Conservation (phyloP, 2,888 invertebrate genomes). For the Campoplex capitator region DNA sequence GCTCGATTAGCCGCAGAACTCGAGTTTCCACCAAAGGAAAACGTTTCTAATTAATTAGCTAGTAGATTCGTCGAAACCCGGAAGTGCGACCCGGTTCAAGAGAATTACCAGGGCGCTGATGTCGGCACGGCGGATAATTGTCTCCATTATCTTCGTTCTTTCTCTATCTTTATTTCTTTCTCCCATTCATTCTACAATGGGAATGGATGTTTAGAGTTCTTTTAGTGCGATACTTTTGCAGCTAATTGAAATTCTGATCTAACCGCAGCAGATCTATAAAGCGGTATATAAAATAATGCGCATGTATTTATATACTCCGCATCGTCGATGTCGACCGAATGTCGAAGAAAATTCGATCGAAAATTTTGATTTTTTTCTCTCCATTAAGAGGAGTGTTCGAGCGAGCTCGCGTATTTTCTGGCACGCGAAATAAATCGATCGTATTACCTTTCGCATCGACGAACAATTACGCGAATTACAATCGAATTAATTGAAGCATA, state of each 20-base stretch:
- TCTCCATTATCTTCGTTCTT: constrained; percentile 73
- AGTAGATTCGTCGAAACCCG: constrained; percentile 79
- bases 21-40: constrained; percentile 64
- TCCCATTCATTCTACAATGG: constrained; percentile 47
- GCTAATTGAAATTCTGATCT: constrained; percentile 79
- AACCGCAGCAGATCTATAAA: constrained; percentile 65
- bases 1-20: constrained; percentile 34
- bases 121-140: constrained; percentile 73
- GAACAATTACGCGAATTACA: constrained; percentile 43
- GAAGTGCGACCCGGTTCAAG: constrained; percentile 78
- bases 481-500: constrained; percentile 54
- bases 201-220: constrained; percentile 46
- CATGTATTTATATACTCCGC: neutral
- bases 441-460: constrained; percentile 24
- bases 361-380: neutral
- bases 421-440: constrained; percentile 36
- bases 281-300: neutral
- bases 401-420: neutral
- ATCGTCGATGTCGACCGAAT: neutral
- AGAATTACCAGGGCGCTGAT: constrained; percentile 63
- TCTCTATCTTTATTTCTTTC: constrained; percentile 40
- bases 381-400: constrained; percentile 18
- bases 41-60: constrained; percentile 78
- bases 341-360: constrained; percentile 32
- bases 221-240: constrained; percentile 48